Evolutionary conservation across 2,888 invertebrate species (phyloP).

Genomic region (Panopea generosa): DNA sequence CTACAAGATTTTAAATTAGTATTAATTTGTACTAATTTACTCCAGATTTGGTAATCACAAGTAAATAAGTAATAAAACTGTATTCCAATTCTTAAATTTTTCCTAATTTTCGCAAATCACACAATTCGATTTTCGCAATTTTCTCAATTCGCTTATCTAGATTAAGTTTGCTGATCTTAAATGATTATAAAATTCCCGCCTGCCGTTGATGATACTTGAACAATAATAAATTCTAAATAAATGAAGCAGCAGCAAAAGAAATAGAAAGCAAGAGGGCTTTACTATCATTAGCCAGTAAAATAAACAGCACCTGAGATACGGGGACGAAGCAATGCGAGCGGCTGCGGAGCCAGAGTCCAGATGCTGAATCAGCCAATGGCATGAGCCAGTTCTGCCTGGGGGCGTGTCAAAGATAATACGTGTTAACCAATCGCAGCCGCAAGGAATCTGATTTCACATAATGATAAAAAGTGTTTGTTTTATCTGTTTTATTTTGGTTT

Average conservation of each 20-base stretch:
- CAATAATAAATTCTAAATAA: conserved; percentile 63
- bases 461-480: conserved; percentile 11
- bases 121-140: conserved; percentile 50
- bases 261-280: conserved; percentile 30
- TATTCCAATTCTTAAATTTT: conserved; percentile 7
- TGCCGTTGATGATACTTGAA: conserved; percentile 34
- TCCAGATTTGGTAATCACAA: conserved; percentile 9
- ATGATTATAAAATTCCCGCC: conserved; percentile 54
- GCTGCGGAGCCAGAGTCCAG: conserved; percentile 18
- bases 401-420: not conserved
- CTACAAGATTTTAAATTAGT: conserved; percentile 1
- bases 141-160: conserved; percentile 47
- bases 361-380: conserved; percentile 36
- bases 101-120: conserved; percentile 31
- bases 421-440: not conserved
- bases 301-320: conserved; percentile 20
- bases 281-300: conserved; percentile 40
- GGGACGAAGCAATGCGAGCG: conserved; percentile 26
- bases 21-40: conserved; percentile 16
- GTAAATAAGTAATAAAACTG: conserved; percentile 15
- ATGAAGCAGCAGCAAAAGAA: conserved; percentile 32
- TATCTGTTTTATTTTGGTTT: conserved; percentile 26
- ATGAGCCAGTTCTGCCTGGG: not conserved
- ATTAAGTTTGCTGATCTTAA: conserved; percentile 53
- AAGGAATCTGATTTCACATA: not conserved